These are phyloP conservation scores for Bubo bubo DNA, from an alignment of 2,113 vertebrate genomes.

Conservation along the genomic window DNA sequence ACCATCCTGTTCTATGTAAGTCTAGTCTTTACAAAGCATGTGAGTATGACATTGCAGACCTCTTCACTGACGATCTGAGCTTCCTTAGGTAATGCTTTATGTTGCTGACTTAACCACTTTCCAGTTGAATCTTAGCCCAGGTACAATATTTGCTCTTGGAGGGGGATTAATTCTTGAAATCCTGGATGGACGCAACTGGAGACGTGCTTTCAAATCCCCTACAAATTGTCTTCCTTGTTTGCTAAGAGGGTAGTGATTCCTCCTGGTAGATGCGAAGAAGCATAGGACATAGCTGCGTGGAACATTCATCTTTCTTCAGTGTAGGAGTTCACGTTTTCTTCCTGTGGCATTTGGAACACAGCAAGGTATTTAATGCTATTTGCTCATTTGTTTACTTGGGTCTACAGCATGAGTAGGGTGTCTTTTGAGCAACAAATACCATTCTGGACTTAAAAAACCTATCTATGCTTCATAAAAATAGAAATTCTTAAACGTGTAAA, in stretches of 20 bases:
- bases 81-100: slow-evolving; percentile 49
- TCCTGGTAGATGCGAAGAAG: not conserved
- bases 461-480: not conserved
- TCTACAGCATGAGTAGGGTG: not conserved
- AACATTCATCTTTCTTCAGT: not conserved
- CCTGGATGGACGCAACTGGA: not conserved
- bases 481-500: not conserved
- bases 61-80: not conserved
- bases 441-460: not conserved
- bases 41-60: not conserved
- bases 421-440: not conserved
- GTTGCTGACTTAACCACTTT: slow-evolving; percentile 61
- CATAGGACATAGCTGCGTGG: not conserved
- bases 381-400: not conserved
- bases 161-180: slow-evolving; percentile 58
- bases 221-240: slow-evolving; percentile 61
- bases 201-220: slow-evolving; percentile 42
- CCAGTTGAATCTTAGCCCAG: slow-evolving; percentile 39
- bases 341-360: not conserved
- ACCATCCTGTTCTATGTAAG: not conserved
- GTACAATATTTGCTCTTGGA: slow-evolving; percentile 22
- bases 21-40: not conserved
- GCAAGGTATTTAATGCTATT: slow-evolving; percentile 51
- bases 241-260: not conserved
- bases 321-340: not conserved